Conservation (phyloP, 2,113 vertebrate species). For the Epinephelus moara region DNA sequence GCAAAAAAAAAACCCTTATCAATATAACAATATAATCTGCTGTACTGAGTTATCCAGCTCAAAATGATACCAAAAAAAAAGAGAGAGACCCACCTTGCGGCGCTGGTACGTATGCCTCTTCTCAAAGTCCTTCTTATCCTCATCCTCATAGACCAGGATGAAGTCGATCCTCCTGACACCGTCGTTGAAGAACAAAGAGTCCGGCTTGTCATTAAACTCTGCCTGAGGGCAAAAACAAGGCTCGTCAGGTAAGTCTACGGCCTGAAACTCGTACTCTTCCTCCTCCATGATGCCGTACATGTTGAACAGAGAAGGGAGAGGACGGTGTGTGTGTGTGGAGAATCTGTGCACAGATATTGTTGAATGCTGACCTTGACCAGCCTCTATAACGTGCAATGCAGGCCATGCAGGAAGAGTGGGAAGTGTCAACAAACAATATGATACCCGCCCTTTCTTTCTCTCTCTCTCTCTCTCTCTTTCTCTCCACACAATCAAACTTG, state of each 20-base stretch:
- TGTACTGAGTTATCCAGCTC: neutral
- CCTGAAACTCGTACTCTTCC: slow-evolving; percentile 59
- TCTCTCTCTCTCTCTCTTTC: slow-evolving; percentile 21
- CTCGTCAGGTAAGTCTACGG: slow-evolving; percentile 11
- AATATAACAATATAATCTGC: neutral
- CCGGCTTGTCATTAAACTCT: slow-evolving; percentile 89
- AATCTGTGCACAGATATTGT: neutral
- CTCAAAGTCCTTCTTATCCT: slow-evolving; percentile 87
- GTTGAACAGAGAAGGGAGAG: neutral
- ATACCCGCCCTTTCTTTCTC: slow-evolving; percentile 40
- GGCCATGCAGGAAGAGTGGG: slow-evolving; percentile 29
- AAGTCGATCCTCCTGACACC: slow-evolving; percentile 92
- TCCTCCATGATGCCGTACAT: slow-evolving; percentile 76
- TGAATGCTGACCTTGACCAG: slow-evolving; percentile 1
- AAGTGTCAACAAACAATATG: slow-evolving; percentile 59
- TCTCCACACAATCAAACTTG: neutral
- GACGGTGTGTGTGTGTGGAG: neutral
- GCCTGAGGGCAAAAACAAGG: slow-evolving; percentile 80
- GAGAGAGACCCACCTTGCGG: slow-evolving; percentile 82
- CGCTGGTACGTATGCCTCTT: slow-evolving; percentile 84
- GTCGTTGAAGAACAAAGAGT: slow-evolving; percentile 93
- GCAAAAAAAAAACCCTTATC: neutral
- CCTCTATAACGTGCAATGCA: slow-evolving; percentile 2
- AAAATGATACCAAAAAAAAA: neutral
- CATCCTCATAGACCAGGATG: slow-evolving; percentile 94